phyloP scores from a whole-genome alignment of 2,113 vertebrate species.

The Acrocephalus kingi region DNA sequence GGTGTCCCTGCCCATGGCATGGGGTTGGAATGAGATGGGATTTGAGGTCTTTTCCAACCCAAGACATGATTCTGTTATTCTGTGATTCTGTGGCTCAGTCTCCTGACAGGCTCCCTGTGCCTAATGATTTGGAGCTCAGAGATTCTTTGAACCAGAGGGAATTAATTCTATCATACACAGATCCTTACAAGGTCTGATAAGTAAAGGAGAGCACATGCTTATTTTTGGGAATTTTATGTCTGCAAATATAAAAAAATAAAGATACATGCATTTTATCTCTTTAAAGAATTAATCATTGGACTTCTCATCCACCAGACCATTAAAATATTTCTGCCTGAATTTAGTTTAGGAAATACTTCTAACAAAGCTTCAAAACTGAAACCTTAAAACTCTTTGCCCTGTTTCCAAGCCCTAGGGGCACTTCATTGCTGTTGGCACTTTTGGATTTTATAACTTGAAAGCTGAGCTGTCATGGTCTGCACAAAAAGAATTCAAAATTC shows the following conservation, averaged over 20 bases:
- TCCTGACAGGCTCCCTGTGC: neutral
- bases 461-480: neutral
- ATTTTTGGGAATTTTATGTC: neutral
- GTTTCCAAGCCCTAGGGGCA: neutral
- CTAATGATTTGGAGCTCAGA: neutral
- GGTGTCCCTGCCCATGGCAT: neutral
- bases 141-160: neutral
- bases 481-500: neutral
- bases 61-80: neutral
- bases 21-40: neutral
- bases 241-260: neutral
- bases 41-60: neutral
- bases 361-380: neutral
- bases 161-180: neutral
- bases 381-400: neutral
- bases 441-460: neutral
- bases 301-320: neutral
- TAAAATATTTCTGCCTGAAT: neutral
- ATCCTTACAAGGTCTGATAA: neutral
- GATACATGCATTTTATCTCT: neutral
- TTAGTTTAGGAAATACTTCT: neutral
- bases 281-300: neutral
- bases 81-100: neutral
- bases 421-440: neutral
- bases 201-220: neutral